Conservation (phyloP, 2,797 vertebrate species). For the Chaenodraco wilsoni region DNA sequence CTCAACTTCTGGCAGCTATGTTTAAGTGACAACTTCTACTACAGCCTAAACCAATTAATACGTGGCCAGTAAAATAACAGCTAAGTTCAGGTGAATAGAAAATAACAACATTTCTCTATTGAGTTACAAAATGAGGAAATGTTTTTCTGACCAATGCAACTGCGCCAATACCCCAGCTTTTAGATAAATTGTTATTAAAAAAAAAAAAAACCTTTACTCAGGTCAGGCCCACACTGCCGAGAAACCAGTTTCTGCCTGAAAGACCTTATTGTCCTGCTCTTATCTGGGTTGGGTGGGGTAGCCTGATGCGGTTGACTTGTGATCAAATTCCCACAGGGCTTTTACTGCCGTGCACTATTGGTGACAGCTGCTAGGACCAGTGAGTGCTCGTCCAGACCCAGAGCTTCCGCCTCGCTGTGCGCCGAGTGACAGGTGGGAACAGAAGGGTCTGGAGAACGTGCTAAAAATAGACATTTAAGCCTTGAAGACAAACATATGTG, state of each 20-base stretch:
- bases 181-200: neutral
- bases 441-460: neutral
- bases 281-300: constrained; percentile 67
- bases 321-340: constrained; percentile 59
- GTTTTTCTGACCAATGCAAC: neutral
- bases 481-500: neutral
- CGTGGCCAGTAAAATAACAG: neutral
- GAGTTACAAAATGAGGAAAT: neutral
- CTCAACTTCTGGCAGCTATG: constrained; percentile 11
- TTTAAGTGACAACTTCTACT: neutral
- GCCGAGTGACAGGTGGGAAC: constrained; percentile 34
- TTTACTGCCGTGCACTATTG: constrained; percentile 37
- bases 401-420: neutral
- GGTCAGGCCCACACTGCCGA: neutral
- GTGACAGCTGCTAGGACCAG: constrained; percentile 38
- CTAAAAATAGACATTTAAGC: neutral
- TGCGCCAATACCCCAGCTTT: too few species aligned
- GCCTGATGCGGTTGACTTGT: constrained; percentile 36
- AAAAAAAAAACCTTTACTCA: constrained; percentile 11
- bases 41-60: neutral
- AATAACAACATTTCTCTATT: neutral
- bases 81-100: neutral
- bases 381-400: neutral
- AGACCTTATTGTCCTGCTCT: constrained; percentile 45
- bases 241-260: constrained; percentile 25